Conservation (phyloP, 2,888 invertebrate genomes). For the Archaeoteleia sp. region DNA sequence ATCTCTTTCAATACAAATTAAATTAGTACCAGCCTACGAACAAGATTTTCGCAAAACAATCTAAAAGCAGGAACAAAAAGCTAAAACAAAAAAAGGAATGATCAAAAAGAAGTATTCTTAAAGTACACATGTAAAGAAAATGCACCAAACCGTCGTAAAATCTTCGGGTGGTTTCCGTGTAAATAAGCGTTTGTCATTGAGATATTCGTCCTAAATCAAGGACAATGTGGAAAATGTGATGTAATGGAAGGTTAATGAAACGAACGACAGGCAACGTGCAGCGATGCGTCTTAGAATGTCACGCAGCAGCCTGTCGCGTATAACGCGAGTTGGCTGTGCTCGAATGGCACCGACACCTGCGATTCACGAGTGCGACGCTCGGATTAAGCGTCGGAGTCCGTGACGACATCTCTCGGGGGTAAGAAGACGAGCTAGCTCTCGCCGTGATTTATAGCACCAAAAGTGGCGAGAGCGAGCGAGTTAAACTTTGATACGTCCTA, state of each 20-base stretch:
- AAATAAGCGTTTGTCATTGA: no score
- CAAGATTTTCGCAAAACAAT: no score
- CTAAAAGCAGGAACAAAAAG: no score
- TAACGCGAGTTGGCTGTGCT: conserved; percentile 15
- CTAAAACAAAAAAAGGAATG: no score
- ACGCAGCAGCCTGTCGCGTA: conserved; percentile 13
- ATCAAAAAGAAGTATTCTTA: no score
- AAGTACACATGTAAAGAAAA: no score
- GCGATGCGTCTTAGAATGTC: conserved; percentile 23
- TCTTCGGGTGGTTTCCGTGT: no score
- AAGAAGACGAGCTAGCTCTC: conserved; percentile 57
- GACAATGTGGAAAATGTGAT: no score
- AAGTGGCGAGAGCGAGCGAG: conserved; percentile 53
- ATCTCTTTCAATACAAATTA: no score
- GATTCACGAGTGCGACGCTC: conserved; percentile 48
- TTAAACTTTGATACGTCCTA: conserved; percentile 47
- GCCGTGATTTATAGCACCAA: conserved; percentile 60
- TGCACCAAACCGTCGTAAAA: no score
- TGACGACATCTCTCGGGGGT: conserved; percentile 56
- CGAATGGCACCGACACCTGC: conserved; percentile 50
- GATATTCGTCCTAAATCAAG: no score
- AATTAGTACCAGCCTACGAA: no score
- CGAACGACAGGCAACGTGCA: conserved; percentile 24
- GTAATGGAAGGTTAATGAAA: conserved; percentile 41
- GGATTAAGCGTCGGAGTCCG: conserved; percentile 52